Evolutionary conservation across 2,113 vertebrate genomes (phyloP).

Genomic region (Rhipidura dahli): DNA sequence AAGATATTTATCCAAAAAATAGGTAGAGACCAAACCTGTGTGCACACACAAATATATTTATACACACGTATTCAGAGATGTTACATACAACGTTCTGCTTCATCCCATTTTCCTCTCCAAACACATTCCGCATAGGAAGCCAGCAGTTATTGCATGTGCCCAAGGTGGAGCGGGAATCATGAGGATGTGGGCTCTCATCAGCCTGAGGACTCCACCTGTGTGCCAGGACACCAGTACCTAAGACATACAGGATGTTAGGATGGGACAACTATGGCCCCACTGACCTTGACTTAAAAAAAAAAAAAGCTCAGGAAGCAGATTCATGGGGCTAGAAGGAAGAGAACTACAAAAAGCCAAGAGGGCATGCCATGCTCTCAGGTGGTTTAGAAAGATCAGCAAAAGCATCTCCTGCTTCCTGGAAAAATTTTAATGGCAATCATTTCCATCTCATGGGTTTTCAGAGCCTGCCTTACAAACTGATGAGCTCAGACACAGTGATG

Average conservation of each 20-base stretch:
- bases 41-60: neutral
- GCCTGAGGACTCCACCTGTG: neutral
- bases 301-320: neutral
- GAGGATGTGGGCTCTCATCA: neutral
- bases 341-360: neutral
- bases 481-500: neutral
- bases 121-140: neutral
- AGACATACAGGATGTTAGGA: neutral
- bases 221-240: neutral
- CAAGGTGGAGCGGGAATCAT: neutral
- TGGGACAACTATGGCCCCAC: neutral
- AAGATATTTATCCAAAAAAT: neutral
- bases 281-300: neutral
- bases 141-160: neutral
- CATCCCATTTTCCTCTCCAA: neutral
- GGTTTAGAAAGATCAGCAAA: neutral
- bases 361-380: neutral
- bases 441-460: neutral
- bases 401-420: neutral
- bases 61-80: neutral
- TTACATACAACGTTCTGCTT: neutral
- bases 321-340: neutral
- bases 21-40: neutral
- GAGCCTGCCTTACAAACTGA: neutral
- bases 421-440: neutral